phyloP scores from a whole-genome alignment of 2,797 vertebrate genomes.

The Nyctibius grandis region DNA sequence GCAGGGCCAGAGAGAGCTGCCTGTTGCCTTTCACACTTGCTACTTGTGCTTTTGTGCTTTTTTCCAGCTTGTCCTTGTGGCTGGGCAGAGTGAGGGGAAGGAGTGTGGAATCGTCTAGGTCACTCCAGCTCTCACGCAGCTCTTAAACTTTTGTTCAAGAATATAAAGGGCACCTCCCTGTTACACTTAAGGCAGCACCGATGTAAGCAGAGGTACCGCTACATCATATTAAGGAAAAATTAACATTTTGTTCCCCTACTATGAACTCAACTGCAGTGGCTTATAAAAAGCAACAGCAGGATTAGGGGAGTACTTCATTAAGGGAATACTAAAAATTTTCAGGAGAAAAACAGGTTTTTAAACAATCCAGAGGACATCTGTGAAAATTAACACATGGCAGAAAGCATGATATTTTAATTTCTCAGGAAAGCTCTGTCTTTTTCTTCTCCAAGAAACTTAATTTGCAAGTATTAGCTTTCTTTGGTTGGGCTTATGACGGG shows the following conservation, averaged over 20 bases:
- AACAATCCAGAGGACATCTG: not conserved
- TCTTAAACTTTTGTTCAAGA: not conserved
- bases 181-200: not conserved
- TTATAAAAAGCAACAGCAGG: not conserved
- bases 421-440: not conserved
- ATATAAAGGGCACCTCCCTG: not conserved
- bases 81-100: not conserved
- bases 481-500: not conserved
- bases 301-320: not conserved
- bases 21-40: not conserved
- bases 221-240: not conserved
- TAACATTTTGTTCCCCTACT: not conserved
- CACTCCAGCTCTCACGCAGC: not conserved
- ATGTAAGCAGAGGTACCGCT: not conserved
- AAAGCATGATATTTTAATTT: not conserved
- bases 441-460: not conserved
- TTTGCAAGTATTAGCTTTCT: not conserved
- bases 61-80: not conserved
- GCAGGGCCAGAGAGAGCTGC: not conserved
- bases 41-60: not conserved
- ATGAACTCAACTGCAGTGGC: not conserved
- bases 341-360: not conserved
- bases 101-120: not conserved
- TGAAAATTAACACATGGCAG: not conserved
- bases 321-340: not conserved